Base-by-base conservation (phyloP, 2,113 vertebrate genomes). In the Proteles cristata region DNA sequence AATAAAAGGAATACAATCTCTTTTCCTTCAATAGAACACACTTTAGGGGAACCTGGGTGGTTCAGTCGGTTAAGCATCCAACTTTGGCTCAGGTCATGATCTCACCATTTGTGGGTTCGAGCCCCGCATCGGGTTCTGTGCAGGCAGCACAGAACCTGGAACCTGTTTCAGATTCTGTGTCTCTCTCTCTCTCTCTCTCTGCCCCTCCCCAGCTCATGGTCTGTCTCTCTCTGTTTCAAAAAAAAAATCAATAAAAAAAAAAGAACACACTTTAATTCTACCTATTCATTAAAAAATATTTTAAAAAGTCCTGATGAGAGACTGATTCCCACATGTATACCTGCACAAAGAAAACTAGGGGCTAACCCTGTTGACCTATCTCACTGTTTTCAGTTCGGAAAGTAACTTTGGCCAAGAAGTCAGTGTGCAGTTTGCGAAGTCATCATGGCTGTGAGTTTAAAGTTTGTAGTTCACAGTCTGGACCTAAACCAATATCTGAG, bases 1-100 rank as follows among this genome's bases (percentile, higher is more conserved):
- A 39, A 93, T 97, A 97, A 98, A 97, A 96, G 48, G 31, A 86
- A 94, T 93, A 83, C 50, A 26, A 16, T 94, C n/a, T 90, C 43
- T 83, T 92, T 92, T 97, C 82, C 73, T 97, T 74, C 66, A 96
- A 43, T 48, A 71, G 11, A 35, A 1, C 96, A 50, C 12, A 79
- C 66, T 81, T 97, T 91, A 92, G 39, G 39, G 39, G 39, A 3
- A 39, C 39, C 39, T 39, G 39, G 39, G 39, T 39, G 39, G 39
- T 4, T 39, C 39, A 39, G 39, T 39, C 4, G 39, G 39, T 39
- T 39, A 39, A 39, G 39, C 39, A 3, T 39, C 39, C 39, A 39
- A 39, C 39, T 39, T 39, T 39, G 39, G 39, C 39, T 39, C 39
- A 39, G 39, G 39, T 39, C 39, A 39, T 39, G 39, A 39, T 39